These are phyloP conservation scores for Todiramphus chloris DNA, from an alignment of 2,113 vertebrate species.

Conservation along the genomic window DNA sequence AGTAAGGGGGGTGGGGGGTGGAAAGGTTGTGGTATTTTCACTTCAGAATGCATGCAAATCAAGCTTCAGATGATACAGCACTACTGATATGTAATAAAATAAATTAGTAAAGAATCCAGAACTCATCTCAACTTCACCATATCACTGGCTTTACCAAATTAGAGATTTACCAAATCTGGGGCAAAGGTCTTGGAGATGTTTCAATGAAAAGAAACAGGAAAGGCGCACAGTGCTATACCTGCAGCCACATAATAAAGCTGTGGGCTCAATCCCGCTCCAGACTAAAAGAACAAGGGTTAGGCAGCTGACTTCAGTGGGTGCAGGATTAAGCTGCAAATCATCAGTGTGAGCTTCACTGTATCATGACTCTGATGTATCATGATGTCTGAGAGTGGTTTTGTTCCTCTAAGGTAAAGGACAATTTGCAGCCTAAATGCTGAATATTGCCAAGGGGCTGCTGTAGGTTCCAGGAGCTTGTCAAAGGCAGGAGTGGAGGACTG, in stretches of 20 bases:
- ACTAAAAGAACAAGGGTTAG: background rate
- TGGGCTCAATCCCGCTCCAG: background rate
- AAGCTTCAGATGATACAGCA: background rate
- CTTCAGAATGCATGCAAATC: background rate
- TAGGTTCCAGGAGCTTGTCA: conserved; percentile 11
- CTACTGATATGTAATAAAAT: background rate
- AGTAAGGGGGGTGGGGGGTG: too few species aligned
- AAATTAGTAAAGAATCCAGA: background rate
- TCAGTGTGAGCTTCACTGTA: background rate
- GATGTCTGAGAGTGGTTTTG: background rate
- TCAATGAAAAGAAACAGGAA: background rate
- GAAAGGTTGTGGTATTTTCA: background rate
- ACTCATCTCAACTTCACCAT: background rate
- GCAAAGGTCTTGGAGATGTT: background rate
- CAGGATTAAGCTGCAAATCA: background rate
- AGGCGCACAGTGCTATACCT: background rate
- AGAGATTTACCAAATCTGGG: background rate
- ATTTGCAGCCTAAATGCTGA: conserved; percentile 6
- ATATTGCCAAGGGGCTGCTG: conserved; percentile 41
- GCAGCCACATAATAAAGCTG: background rate
- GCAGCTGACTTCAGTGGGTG: background rate
- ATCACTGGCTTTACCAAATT: background rate
- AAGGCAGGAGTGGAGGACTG: background rate
- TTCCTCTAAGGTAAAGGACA: background rate
- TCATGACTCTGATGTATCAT: background rate